phyloP scores from a whole-genome alignment of 2,888 invertebrate genomes.

The Eupithecia tripunctaria region DNA sequence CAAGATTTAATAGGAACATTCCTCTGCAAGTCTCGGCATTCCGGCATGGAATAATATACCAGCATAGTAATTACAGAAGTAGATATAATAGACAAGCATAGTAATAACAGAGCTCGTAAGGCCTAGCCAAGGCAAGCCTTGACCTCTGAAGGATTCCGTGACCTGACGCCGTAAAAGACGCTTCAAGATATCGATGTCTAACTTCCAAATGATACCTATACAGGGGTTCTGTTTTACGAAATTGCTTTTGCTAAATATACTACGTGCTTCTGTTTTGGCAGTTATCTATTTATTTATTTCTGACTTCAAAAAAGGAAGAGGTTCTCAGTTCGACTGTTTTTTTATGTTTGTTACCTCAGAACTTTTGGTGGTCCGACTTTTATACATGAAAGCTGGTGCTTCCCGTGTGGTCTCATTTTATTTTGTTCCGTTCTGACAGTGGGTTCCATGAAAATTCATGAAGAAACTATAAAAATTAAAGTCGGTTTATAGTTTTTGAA shows the following conservation, averaged over 20 bases:
- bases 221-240: not conserved
- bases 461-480: too few species aligned
- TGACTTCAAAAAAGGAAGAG: too few species aligned
- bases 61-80: not conserved
- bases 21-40: not conserved
- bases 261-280: not conserved
- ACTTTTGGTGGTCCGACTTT: too few species aligned
- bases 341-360: too few species aligned
- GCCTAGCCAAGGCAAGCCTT: constrained; percentile 18
- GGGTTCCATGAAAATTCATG: too few species aligned
- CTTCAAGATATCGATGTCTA: constrained; percentile 5
- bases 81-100: not conserved
- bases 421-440: too few species aligned
- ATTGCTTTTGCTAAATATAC: not conserved
- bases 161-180: constrained; percentile 19
- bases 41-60: constrained; percentile 3
- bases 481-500: too few species aligned
- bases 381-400: too few species aligned
- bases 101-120: constrained; percentile 3
- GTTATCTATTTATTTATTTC: too few species aligned
- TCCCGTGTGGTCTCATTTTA: too few species aligned
- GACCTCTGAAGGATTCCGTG: constrained; percentile 26
- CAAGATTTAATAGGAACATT: constrained; percentile 4
- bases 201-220: not conserved
- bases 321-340: too few species aligned